These are phyloP conservation scores for Microcebus jonahi DNA, from an alignment of 2,113 vertebrate genomes.

Conservation along the genomic window DNA sequence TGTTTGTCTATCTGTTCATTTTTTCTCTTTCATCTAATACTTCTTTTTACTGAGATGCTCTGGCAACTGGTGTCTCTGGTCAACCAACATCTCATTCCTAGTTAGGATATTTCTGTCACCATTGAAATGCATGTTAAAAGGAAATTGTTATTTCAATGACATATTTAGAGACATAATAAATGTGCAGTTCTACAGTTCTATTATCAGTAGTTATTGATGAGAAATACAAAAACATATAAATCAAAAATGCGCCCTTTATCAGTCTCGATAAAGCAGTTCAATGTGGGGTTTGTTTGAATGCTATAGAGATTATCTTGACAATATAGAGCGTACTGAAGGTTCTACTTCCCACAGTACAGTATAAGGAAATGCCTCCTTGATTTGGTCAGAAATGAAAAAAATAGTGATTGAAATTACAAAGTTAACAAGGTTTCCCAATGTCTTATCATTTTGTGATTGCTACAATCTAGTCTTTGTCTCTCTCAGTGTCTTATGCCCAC, in stretches of 20 bases:
- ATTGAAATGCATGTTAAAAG: neutral
- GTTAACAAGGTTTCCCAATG: neutral
- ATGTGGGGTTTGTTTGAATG: neutral
- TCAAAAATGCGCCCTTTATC: neutral
- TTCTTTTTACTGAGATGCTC: too few relatives aligned
- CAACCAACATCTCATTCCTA: neutral
- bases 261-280: neutral
- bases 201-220: neutral
- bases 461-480: neutral
- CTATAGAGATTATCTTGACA: neutral
- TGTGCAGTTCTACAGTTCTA: neutral
- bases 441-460: neutral
- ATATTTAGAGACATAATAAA: neutral
- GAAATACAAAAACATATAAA: neutral
- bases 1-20: too few relatives aligned
- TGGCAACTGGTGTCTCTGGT: too few relatives aligned
- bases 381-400: neutral
- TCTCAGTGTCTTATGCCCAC: neutral
- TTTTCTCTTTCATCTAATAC: too few relatives aligned
- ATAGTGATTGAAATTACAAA: neutral
- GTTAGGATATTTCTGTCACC: neutral
- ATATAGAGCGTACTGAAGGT: neutral
- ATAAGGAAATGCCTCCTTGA: neutral
- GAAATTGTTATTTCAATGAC: neutral
- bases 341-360: neutral